A percentile compares a stretch with the other conserved stretches of the same genome.
phyloP scores from a whole-genome alignment of 2,888 invertebrate species.

The Tyria jacobaeae region DNA sequence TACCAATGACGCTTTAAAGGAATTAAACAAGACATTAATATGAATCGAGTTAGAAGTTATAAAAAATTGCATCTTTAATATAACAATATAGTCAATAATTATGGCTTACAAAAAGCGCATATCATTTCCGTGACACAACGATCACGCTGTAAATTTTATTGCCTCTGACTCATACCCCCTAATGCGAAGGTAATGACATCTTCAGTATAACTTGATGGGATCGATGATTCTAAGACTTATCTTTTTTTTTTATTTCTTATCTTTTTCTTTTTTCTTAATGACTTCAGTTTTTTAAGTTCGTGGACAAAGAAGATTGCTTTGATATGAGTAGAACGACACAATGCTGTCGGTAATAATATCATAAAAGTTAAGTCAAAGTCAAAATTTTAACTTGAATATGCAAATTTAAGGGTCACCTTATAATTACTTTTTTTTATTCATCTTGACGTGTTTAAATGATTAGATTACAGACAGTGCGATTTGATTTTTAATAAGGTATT shows the following conservation, averaged over 20 bases:
- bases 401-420: neutral
- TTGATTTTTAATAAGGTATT: neutral
- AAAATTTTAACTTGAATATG: neutral
- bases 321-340: too few species aligned
- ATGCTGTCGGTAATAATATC: too few species aligned
- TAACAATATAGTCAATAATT: too few species aligned
- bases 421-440: neutral
- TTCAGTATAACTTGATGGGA: constrained; percentile 16
- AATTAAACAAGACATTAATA: too few species aligned
- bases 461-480: neutral
- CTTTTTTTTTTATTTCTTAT: too few species aligned
- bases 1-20: too few species aligned
- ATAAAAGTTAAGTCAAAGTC: too few species aligned
- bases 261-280: too few species aligned
- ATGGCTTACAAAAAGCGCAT: too few species aligned
- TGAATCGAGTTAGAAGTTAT: too few species aligned
- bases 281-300: neutral
- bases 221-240: neutral
- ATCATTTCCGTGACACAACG: neutral
- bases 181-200: constrained; percentile 39
- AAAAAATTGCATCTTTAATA: too few species aligned
- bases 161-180: constrained; percentile 43
- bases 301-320: too few species aligned
- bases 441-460: neutral
- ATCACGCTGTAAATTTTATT: neutral